Evolutionary conservation across 2,888 invertebrate species (phyloP), one percentile per base, ranked within the genome.

Genomic region (Kuschelorhynchus macadamiae): DNA sequence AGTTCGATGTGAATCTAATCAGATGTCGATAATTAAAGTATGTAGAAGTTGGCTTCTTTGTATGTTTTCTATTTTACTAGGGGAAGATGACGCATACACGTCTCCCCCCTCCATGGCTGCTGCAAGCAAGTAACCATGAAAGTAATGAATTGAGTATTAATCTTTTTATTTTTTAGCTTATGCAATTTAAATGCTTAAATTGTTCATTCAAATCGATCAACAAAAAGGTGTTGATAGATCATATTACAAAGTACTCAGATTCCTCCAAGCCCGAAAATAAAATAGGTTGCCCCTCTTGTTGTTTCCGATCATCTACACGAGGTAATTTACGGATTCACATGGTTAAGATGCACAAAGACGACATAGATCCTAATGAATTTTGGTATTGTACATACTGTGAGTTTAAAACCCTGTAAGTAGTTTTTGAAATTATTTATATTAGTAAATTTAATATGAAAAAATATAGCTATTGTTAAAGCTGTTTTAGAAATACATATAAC

Each of bases 281-380:
- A 52, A 36, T 52, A 0, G n/a, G 20, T 52, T 52, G 52, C 36
- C 52, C 52, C 9, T 52, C 12, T 36, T 52, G 52, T 20, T 52
- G 52, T 52, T 52, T 52, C 14, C 33, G 20, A 52, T 36, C 52
- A 1, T 9, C 52, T 7, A 17, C 11, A 12, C 9, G 7, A 20
- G 20, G n/a, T 36, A 52, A 52, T 16, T 39, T 52, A 20, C 52
- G 52, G n/a, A 52, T 52, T 7, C 52, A 52, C 18, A 52, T 52
- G 52, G 33, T 36, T 2, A 52, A 36, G n/a, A 20, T 52, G 2
- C 52, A 52, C n/a, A 36, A 36, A 17, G 18, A 52, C 21, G 36
- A 55, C 14, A 55, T 55, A 20, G 53, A 55, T 18, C 53, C 41
- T 0, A 41, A 41, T 7, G 53, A 55, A 41, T 55, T 55, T 14